Base-by-base conservation (phyloP, 2,113 vertebrate species). In the Murina feae region DNA sequence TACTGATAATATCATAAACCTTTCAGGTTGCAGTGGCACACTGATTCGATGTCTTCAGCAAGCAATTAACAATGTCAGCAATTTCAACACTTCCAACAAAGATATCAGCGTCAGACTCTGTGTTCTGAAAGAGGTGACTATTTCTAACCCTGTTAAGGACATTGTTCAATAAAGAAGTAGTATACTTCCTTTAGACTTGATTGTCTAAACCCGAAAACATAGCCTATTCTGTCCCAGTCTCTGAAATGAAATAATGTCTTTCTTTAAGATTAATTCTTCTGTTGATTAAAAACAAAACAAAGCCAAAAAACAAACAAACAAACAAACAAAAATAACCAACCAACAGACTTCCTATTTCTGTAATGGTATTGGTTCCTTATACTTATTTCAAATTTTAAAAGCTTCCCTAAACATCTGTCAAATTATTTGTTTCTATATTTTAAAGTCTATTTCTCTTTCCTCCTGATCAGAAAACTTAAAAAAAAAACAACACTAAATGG, bases 341-440 rank as follows among this genome's bases (percentile, higher is more conserved):
- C n/a, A 9, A 32, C n/a, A 72, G 32, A 13, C 20, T 68, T 11
- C 51, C 20, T 91, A 60, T 16, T 78, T 91, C 78, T 89, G 23
- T 86, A 85, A 81, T n/a, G 1, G n/a, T 85, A 28, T 65, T 76
- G 51, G 32, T 94, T 97, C 53, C 55, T 68, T 72, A 60, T 16
- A 53, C 20, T 92, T 79, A 86, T 74, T 91, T 92, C 55, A 91
- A 81, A 93, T 39, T 93, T 78, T 80, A 60, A 91, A 71, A 68
- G 2, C 44, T 79, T 93, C 69, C 66, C 17, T 87, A 58, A 80
- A 86, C 20, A 55, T 47, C 13, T 72, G 63, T 32, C 32, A 7
- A 58, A 88, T 86, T 25, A 60, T 60, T 86, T 39, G 9, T 82
- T 72, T 89, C 51, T 90, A 14, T 65, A 80, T 93, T 89, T 87